A percentile compares a stretch with the other conserved stretches of the same genome.
Evolutionary conservation across 2,888 invertebrate species (phyloP).

Genomic region (Thecophora atra): DNA sequence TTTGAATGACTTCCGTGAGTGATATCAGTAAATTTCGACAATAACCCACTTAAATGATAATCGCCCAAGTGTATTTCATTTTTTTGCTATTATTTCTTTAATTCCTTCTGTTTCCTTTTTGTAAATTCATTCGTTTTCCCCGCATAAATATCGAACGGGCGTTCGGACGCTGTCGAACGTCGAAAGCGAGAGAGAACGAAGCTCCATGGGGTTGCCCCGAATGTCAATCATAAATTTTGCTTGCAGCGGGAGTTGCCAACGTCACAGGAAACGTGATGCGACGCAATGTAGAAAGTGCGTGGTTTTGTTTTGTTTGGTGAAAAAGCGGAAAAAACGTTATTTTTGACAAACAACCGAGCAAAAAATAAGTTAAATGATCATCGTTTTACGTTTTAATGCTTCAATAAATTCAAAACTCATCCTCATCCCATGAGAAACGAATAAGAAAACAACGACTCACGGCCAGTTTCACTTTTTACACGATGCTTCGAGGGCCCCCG

Average conservation of each 20-base stretch:
- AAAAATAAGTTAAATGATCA: neutral
- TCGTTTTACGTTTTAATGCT: no score
- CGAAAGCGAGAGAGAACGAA: constrained; percentile 8
- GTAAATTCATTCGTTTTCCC: neutral
- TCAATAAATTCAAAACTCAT: no score
- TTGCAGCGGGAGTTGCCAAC: constrained; percentile 24
- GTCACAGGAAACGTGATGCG: neutral
- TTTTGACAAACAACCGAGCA: no score
- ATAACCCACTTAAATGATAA: neutral
- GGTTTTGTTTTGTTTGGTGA: neutral
- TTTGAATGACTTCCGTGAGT: no score
- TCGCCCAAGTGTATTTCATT: constrained; percentile 4
- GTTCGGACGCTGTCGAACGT: constrained; percentile 20
- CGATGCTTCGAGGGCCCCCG: neutral
- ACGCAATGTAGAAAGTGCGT: neutral
- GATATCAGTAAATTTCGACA: no score
- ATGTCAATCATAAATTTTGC: constrained; percentile 37
- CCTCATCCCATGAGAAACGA: neutral
- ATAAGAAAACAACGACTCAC: neutral
- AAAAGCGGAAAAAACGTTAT: no score
- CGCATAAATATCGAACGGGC: constrained; percentile 40
- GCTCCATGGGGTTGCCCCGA: constrained; percentile 23
- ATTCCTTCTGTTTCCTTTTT: neutral
- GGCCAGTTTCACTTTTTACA: neutral
- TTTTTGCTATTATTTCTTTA: neutral